Conservation (phyloP, 2,113 vertebrate genomes). For the Anguilla rostrata region DNA sequence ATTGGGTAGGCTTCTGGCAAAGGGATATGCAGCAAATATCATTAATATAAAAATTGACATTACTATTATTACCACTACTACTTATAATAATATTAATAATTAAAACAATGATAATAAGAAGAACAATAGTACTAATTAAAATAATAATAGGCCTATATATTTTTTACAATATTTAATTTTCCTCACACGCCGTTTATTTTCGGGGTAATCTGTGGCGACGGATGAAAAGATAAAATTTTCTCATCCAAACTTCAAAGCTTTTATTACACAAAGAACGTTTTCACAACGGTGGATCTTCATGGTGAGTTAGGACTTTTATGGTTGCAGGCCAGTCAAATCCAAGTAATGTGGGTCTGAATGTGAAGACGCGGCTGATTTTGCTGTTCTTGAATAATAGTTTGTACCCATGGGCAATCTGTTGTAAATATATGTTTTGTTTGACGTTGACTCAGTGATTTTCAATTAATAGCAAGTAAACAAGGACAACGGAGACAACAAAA, state of each 20-base stretch:
- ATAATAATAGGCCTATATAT: neutral
- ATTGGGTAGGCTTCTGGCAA: neutral
- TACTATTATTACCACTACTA: too few relatives aligned
- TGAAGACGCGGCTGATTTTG: slow-evolving; percentile 84
- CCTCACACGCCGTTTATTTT: slow-evolving; percentile 80
- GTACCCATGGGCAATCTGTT: slow-evolving; percentile 72
- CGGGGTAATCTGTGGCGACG: slow-evolving; percentile 84
- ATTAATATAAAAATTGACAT: too few relatives aligned
- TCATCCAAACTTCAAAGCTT: slow-evolving; percentile 95
- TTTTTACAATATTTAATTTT: slow-evolving; percentile 57
- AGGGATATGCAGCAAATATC: neutral
- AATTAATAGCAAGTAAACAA: slow-evolving; percentile 58
- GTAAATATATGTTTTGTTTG: slow-evolving; percentile 66
- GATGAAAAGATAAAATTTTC: slow-evolving; percentile 88
- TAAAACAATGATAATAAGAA: too few relatives aligned
- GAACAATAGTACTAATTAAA: too few relatives aligned
- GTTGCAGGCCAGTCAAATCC: slow-evolving; percentile 97
- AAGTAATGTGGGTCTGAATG: slow-evolving; percentile 92
- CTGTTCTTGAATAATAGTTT: slow-evolving; percentile 93
- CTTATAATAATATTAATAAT: too few relatives aligned
- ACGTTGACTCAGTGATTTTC: slow-evolving; percentile 54
- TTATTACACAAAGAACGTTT: slow-evolving; percentile 88
- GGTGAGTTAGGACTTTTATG: slow-evolving; percentile 99
- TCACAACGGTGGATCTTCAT: slow-evolving; percentile 99
- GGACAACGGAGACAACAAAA: slow-evolving; percentile 42